These are phyloP conservation scores for Galerucella calmariensis DNA, from an alignment of 2,888 invertebrate genomes.

Conservation along the genomic window DNA sequence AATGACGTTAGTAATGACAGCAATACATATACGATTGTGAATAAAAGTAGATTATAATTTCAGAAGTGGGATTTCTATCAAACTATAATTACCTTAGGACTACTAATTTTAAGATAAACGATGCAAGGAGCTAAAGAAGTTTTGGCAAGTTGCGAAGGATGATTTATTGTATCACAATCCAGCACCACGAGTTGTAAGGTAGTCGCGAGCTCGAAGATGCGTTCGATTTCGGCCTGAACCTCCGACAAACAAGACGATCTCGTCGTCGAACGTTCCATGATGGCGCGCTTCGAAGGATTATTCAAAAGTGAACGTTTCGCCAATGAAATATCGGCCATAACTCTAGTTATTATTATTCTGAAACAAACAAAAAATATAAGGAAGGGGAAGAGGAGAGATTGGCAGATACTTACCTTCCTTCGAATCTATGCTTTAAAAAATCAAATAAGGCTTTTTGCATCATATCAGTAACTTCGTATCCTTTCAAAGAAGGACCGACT, in stretches of 20 bases:
- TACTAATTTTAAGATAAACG: slow-evolving; percentile 99
- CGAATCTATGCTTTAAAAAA: slow-evolving; percentile 97
- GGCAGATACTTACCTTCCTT: slow-evolving; percentile 79
- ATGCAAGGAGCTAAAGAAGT: slow-evolving; percentile 98
- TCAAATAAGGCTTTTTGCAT: slow-evolving; percentile 99
- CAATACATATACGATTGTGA: no score
- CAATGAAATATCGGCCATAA: slow-evolving; percentile 98
- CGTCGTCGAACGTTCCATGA: slow-evolving; percentile 95
- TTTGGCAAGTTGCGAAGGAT: slow-evolving; percentile 98
- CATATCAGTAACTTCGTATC: slow-evolving; percentile 99
- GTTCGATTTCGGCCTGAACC: slow-evolving; percentile 95
- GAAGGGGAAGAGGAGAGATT: background rate
- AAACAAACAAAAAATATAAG: slow-evolving; percentile 56
- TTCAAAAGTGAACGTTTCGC: slow-evolving; percentile 98
- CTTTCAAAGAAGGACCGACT: slow-evolving; percentile 98
- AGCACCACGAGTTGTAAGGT: slow-evolving; percentile 96
- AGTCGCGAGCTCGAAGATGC: slow-evolving; percentile 98
- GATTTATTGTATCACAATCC: slow-evolving; percentile 99
- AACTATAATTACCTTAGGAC: slow-evolving; percentile 85
- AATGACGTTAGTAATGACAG: no score
- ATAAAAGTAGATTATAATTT: no score
- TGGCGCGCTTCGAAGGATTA: slow-evolving; percentile 96
- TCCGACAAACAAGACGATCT: slow-evolving; percentile 87
- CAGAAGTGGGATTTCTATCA: no score
- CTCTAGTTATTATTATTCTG: slow-evolving; percentile 99